phyloP scores from a whole-genome alignment of 2,888 invertebrate genomes.

The Drosophila seclusa region DNA sequence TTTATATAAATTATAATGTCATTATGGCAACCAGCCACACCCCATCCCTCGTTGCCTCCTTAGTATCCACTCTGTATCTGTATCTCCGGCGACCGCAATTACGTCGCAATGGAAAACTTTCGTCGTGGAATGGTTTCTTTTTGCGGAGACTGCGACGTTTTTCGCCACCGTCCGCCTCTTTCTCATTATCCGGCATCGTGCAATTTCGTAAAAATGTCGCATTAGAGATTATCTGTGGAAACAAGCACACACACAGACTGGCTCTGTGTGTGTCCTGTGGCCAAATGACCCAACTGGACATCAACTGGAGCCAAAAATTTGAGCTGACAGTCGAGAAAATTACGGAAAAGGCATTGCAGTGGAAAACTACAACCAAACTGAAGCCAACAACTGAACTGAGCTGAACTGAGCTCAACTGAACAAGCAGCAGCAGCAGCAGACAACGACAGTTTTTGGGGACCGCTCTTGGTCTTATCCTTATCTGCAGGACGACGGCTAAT shows the following conservation, averaged over 20 bases:
- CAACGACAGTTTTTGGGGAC: conserved; percentile 40
- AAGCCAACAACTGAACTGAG: conserved; percentile 21
- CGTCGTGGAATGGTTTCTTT: conserved; percentile 24
- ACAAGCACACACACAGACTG: conserved; percentile 65
- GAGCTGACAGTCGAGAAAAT: conserved; percentile 79
- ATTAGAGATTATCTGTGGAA: conserved; percentile 83
- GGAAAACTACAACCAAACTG: conserved; percentile 63
- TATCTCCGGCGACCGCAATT: conserved; percentile 61
- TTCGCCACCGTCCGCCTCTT: conserved; percentile 55
- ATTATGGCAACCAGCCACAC: conserved; percentile 77
- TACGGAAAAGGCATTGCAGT: conserved; percentile 78
- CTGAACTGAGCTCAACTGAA: conserved; percentile 9
- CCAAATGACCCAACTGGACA: conserved; percentile 61
- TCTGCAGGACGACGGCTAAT: conserved; percentile 72
- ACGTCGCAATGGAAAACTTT: conserved; percentile 62
- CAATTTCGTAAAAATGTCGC: conserved; percentile 83
- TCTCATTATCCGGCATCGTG: conserved; percentile 79
- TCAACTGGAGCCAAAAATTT: conserved; percentile 71
- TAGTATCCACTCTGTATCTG: conserved; percentile 14
- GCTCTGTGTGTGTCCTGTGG: conserved; percentile 6
- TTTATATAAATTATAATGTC: conserved; percentile 84
- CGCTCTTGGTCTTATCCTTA: conserved; percentile 62
- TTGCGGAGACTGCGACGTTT: neutral
- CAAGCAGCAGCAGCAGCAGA: conserved; percentile 19
- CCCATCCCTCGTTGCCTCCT: conserved; percentile 9